Conservation (phyloP, 2,797 vertebrate genomes). For the Pangasius mekongensis region DNA sequence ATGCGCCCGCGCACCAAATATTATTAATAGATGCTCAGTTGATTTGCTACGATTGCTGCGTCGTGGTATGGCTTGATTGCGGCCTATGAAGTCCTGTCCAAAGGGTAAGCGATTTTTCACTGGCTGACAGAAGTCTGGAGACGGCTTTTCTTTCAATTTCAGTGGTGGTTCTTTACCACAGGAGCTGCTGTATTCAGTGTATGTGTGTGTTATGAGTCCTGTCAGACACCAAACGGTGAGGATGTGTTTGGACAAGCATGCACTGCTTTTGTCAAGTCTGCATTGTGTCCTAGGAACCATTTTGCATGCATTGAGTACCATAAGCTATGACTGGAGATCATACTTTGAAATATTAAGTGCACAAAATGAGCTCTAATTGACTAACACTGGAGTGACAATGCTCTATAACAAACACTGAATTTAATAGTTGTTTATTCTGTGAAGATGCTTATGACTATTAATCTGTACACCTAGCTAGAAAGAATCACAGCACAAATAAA, state of each 20-base stretch:
- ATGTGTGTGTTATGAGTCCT: slow-evolving; percentile 12
- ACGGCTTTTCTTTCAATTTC: slow-evolving; percentile 52
- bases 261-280: slow-evolving; percentile 16
- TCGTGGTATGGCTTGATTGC: slow-evolving; percentile 93
- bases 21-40: slow-evolving; percentile 99
- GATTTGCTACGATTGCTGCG: slow-evolving; percentile 96
- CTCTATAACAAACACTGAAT: neutral
- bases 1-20: slow-evolving; percentile 86
- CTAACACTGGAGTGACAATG: neutral
- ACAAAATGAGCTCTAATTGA: slow-evolving; percentile 29
- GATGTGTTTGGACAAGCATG: slow-evolving; percentile 37
- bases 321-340: neutral
- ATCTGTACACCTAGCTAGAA: neutral
- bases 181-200: neutral
- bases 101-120: slow-evolving; percentile 99
- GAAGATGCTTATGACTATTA: neutral
- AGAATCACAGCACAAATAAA: neutral
- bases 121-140: slow-evolving; percentile 92
- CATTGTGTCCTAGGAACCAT: neutral
- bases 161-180: neutral
- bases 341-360: slow-evolving; percentile 6
- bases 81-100: slow-evolving; percentile 99
- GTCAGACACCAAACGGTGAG: slow-evolving; percentile 10
- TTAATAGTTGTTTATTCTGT: neutral
- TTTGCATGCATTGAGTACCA: neutral